phyloP scores from a whole-genome alignment of 2,888 invertebrate species.

The Drosophila nr. fundita region DNA sequence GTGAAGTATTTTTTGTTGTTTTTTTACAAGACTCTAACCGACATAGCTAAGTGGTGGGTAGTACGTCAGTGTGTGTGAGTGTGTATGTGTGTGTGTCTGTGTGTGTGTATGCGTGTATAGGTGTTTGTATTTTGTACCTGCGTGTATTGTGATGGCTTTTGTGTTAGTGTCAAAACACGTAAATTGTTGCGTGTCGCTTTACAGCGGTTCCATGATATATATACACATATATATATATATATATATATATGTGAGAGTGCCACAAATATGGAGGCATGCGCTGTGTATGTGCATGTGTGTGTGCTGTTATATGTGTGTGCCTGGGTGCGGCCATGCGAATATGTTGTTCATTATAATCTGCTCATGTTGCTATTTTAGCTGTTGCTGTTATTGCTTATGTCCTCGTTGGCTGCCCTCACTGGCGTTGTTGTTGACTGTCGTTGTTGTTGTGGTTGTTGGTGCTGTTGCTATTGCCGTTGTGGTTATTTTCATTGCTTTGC shows the following conservation, averaged over 20 bases:
- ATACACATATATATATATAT: background rate
- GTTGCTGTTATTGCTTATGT: slow-evolving; percentile 77
- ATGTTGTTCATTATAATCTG: slow-evolving; percentile 80
- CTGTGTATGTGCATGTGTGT: slow-evolving; percentile 4
- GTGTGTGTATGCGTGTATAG: slow-evolving; percentile 38
- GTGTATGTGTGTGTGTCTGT: slow-evolving; percentile 22
- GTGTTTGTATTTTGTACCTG: slow-evolving; percentile 48
- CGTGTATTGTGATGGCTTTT: slow-evolving; percentile 78
- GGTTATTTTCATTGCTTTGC: slow-evolving; percentile 77
- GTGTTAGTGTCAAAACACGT: slow-evolving; percentile 80
- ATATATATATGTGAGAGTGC: background rate
- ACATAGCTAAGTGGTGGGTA: slow-evolving; percentile 38
- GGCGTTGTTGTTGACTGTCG: slow-evolving; percentile 42
- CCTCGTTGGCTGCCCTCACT: slow-evolving; percentile 54
- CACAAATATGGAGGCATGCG: slow-evolving; percentile 16
- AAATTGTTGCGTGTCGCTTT: slow-evolving; percentile 77
- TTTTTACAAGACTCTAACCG: slow-evolving; percentile 30
- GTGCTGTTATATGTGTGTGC: slow-evolving; percentile 18
- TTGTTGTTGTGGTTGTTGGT: slow-evolving; percentile 43
- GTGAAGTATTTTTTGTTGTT: slow-evolving; percentile 28
- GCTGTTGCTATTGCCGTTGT: slow-evolving; percentile 60
- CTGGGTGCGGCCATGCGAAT: slow-evolving; percentile 79
- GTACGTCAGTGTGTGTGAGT: slow-evolving; percentile 14
- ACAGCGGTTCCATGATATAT: slow-evolving; percentile 37
- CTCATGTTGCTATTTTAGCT: slow-evolving; percentile 79